These are phyloP conservation scores for Rhea pennata DNA, from an alignment of 2,113 vertebrate species.

Conservation along the genomic window DNA sequence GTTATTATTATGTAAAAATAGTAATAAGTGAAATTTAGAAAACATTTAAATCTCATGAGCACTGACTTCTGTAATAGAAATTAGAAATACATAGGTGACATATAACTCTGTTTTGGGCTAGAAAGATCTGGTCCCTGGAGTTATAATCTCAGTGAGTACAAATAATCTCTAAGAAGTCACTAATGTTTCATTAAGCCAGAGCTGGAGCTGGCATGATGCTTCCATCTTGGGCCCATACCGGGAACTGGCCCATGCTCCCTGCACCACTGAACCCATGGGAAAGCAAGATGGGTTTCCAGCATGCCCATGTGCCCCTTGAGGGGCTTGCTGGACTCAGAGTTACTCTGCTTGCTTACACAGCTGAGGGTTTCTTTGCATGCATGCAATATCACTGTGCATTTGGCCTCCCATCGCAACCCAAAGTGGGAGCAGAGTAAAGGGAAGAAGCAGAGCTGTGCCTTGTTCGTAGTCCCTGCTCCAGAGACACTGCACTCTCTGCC, in stretches of 20 bases:
- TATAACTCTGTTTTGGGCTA: not conserved
- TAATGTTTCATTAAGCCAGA: not conserved
- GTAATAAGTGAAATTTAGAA: not conserved
- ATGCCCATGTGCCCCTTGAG: not conserved
- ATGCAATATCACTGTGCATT: rapidly evolving
- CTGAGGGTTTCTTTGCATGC: not conserved
- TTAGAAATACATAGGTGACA: not conserved
- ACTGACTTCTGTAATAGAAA: not conserved
- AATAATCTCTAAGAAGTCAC: not conserved
- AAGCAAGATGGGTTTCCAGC: not conserved
- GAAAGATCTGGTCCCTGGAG: not conserved
- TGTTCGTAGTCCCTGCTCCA: not conserved
- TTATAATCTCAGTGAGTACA: not conserved
- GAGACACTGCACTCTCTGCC: not conserved
- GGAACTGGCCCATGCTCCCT: not conserved
- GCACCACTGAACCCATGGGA: not conserved
- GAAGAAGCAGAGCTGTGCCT: not conserved
- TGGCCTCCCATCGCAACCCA: rapidly evolving
- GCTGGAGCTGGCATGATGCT: not conserved
- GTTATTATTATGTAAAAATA: not conserved
- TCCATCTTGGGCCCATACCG: not conserved
- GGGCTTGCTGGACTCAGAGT: not conserved
- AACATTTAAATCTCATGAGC: not conserved
- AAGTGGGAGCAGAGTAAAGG: rapidly evolving
- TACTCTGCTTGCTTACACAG: not conserved